phyloP scores from a whole-genome alignment of 2,797 vertebrate species.

The Halcyon leucocephala region DNA sequence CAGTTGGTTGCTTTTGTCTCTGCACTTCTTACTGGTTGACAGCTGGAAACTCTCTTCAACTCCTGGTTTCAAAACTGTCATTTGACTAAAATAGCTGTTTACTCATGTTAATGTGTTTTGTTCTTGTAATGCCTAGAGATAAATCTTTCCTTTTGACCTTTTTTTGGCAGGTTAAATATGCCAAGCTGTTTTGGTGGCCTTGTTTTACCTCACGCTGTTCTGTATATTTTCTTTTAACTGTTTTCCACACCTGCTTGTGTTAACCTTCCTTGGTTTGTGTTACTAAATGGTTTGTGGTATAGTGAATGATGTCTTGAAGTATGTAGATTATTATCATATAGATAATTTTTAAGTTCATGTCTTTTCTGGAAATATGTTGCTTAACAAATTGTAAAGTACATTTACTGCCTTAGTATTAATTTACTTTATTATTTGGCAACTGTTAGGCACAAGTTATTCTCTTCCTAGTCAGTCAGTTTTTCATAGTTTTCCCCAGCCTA shows the following conservation, averaged over 20 bases:
- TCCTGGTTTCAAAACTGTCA: neutral
- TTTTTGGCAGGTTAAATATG: neutral
- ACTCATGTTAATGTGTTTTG: neutral
- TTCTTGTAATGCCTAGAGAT: neutral
- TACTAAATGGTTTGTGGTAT: neutral
- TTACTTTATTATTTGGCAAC: neutral
- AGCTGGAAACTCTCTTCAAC: neutral
- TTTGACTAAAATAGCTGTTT: neutral
- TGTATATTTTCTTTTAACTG: neutral
- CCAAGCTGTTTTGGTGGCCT: neutral
- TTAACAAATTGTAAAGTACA: neutral
- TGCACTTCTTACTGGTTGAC: neutral
- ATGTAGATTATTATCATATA: neutral
- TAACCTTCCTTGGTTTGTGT: neutral
- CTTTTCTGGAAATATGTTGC: neutral
- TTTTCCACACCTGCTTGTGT: neutral
- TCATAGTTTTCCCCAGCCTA: neutral
- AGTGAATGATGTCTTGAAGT: neutral
- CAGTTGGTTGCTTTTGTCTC: neutral
- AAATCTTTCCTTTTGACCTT: neutral
- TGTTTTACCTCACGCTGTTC: neutral
- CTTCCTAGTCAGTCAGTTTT: neutral
- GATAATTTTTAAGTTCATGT: neutral
- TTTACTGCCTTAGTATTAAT: neutral
- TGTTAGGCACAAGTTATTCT: neutral